Evolutionary conservation across 2,113 vertebrate genomes (phyloP), one percentile per base, ranked within the genome.

Genomic region (Pluvialis apricaria): DNA sequence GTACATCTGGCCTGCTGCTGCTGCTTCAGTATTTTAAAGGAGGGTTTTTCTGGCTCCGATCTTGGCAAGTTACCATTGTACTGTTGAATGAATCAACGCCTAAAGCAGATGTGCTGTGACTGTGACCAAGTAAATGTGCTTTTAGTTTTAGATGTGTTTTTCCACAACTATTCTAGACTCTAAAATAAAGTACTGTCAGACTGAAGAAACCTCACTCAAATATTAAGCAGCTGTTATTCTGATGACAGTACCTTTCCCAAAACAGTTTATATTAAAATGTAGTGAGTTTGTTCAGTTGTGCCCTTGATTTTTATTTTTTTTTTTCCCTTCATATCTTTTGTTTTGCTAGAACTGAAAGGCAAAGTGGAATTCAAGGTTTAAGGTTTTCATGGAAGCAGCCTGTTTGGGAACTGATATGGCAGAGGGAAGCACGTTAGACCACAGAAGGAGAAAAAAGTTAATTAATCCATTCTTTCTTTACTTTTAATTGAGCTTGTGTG

Each of bases 41-140:
- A 31, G 54, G 52, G 9, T 29, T 82, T 90, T 62, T 42, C 13
- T 51, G 58, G 29, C 58, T 54, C 54, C 0, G 0, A 1, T 54
- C 40, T 17, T 36, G 66, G 79, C 58, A 9, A 2, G 0, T 77
- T 80, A 20, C 57, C 17, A 0, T 12, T 5, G n/a, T 28, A 3
- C 12, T n/a, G 73, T 58, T 76, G 85, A 34, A 40, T 24, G 70
- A 44, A 31, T 52, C 44, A 2, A 3, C 2, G 0, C 40, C 57
- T 22, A 5, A 31, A 86, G 72, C 61, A 69, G 78, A 9, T 31
- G n/a, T 45, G 47, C 82, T 58, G n/a, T 51, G 38, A 2, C 47
- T 25, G 21, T 26, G 47, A 34, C 42, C 15, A 17, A 16, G 61
- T 18, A 40, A 57, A 40, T 20, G 42, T 44, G 60, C 34, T 69